Evolutionary conservation across 1,140 invertebrate species (phyloP).

Genomic region (Trichonephila inaurata): DNA sequence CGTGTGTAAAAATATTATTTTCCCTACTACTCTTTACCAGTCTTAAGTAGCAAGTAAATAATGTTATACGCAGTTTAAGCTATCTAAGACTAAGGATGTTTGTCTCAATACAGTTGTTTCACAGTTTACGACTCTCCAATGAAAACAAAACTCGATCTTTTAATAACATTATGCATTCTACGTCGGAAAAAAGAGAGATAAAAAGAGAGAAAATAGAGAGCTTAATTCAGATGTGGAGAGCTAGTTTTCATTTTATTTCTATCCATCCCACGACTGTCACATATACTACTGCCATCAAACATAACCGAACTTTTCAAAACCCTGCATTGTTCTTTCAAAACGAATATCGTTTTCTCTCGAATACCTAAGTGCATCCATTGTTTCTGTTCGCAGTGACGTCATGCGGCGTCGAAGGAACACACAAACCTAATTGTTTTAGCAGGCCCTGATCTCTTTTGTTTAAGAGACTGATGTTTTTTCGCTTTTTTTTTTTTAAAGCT

Average conservation of each 20-base stretch:
- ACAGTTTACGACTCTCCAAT: too few relatives aligned
- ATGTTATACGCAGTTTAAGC: too few relatives aligned
- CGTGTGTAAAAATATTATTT: too few relatives aligned
- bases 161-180: too few relatives aligned
- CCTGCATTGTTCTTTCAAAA: conserved; percentile 12
- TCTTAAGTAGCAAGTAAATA: too few relatives aligned
- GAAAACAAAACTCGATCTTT: too few relatives aligned
- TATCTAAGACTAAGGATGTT: too few relatives aligned
- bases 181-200: neutral
- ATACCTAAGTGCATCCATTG: conserved; percentile 26
- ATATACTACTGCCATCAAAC: conserved; percentile 10
- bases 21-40: too few relatives aligned
- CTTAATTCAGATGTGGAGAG: conserved; percentile 21
- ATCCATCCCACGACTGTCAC: neutral
- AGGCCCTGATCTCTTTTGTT: conserved; percentile 21
- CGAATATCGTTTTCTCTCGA: neutral
- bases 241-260: conserved; percentile 40
- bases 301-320: conserved; percentile 32
- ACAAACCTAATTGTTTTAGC: conserved; percentile 35
- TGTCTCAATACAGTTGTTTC: too few relatives aligned
- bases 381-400: neutral
- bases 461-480: conserved; percentile 9
- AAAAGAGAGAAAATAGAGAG: neutral
- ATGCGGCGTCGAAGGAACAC: neutral
- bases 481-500: conserved; percentile 3